Percentiles rank a stretch among this genome's conserved stretches.
Conservation (phyloP, 1,140 invertebrate genomes). For the Notospermus geniculatus region DNA sequence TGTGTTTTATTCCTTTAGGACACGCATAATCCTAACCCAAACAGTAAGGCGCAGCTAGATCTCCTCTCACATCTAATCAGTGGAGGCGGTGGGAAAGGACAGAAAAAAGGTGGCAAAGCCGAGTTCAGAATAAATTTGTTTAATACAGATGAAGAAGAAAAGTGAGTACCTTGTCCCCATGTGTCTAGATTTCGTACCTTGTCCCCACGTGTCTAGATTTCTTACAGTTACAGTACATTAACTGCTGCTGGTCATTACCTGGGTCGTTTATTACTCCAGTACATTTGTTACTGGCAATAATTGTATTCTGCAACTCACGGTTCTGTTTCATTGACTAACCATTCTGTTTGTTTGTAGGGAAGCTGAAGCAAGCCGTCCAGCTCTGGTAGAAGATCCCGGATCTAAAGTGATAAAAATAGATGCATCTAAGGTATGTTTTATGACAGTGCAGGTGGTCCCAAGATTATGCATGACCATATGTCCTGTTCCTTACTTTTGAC, state of each 20-base stretch:
- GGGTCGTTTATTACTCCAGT: too few species aligned
- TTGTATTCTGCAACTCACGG: too few species aligned
- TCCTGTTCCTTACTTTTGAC: too few species aligned
- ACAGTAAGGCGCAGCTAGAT: conserved; percentile 54
- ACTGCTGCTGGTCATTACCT: too few species aligned
- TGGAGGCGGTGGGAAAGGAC: conserved; percentile 26
- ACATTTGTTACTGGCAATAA: too few species aligned
- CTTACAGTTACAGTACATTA: too few species aligned
- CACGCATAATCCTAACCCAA: conserved; percentile 38
- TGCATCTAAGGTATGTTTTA: conserved; percentile 48
- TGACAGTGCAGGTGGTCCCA: too few species aligned
- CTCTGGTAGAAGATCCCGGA: conserved; percentile 28
- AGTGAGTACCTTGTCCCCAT: conserved; percentile 42
- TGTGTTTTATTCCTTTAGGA: not conserved
- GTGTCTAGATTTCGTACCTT: too few species aligned
- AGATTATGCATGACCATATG: too few species aligned
- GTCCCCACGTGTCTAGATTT: too few species aligned
- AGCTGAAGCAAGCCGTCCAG: conserved; percentile 37
- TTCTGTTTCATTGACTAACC: conserved; percentile 1
- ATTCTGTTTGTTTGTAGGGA: conserved; percentile 28
- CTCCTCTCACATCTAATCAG: conserved; percentile 52
- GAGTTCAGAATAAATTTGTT: conserved; percentile 54
- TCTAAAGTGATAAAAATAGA: conserved; percentile 50
- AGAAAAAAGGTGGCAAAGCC: conserved; percentile 22
- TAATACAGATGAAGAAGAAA: conserved; percentile 52